Evolutionary conservation across 2,113 vertebrate species (phyloP).

Genomic region (Myodes glareolus): DNA sequence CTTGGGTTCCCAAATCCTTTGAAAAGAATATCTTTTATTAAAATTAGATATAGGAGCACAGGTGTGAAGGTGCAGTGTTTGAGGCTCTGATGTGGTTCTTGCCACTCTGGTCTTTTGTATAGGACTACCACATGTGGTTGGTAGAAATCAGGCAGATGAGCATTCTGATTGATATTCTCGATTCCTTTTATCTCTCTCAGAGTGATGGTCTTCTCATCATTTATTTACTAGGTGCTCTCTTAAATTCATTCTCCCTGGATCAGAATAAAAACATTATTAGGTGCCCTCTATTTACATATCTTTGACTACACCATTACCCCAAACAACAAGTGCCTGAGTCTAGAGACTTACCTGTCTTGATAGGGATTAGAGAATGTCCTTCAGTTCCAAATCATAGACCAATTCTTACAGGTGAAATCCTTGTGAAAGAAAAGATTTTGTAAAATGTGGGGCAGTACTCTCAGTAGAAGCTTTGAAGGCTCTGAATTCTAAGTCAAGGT

Average conservation of each 20-base stretch:
- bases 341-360: not conserved
- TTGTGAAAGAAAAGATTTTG: not conserved
- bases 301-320: not conserved
- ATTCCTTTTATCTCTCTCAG: not conserved
- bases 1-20: not conserved
- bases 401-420: not conserved
- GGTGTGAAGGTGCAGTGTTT: not conserved
- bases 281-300: not conserved
- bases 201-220: not conserved
- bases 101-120: not conserved
- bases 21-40: not conserved
- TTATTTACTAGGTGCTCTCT: not conserved
- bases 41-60: conserved; percentile 22
- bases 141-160: not conserved
- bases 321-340: not conserved
- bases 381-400: not conserved
- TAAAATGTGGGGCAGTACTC: not conserved
- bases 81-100: not conserved
- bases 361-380: not conserved
- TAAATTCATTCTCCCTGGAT: not conserved
- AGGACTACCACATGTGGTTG: not conserved
- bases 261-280: not conserved
- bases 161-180: not conserved
- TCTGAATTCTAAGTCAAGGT: not conserved
- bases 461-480: not conserved